Conservation (phyloP, 2,797 vertebrate genomes). For the Apogon talboti region DNA sequence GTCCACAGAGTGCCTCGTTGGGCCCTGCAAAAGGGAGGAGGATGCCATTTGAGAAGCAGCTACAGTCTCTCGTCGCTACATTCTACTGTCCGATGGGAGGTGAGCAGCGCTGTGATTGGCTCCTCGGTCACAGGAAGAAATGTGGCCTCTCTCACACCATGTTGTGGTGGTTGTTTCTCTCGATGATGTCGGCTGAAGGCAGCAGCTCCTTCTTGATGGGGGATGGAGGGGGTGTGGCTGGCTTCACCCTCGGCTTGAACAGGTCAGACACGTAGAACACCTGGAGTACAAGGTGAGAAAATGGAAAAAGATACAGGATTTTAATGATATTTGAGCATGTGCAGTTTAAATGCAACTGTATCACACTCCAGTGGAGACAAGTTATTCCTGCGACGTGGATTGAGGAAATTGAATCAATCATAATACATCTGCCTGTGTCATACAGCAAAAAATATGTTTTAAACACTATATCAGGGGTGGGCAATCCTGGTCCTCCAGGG, state of each 20-base stretch:
- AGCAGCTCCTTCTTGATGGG: constrained; percentile 95
- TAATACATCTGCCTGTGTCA: not conserved
- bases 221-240: constrained; percentile 87
- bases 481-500: too few species aligned
- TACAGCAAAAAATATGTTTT: not conserved
- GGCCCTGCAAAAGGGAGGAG: constrained; percentile 49
- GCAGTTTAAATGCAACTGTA: constrained; percentile 26
- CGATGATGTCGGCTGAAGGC: constrained; percentile 94
- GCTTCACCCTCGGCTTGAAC: constrained; percentile 90
- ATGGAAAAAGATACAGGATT: not conserved
- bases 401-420: not conserved
- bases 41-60: constrained; percentile 70
- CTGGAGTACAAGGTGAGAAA: constrained; percentile 67
- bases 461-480: too few species aligned
- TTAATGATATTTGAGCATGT: not conserved
- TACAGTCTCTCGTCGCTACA: constrained; percentile 91
- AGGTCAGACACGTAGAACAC: constrained; percentile 97
- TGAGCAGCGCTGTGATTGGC: constrained; percentile 87
- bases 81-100: constrained; percentile 99
- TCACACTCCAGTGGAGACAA: not conserved
- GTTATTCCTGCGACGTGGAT: not conserved
- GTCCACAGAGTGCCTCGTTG: constrained; percentile 37
- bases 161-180: constrained; percentile 97
- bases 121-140: constrained; percentile 86
- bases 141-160: constrained; percentile 88